Conservation (phyloP, 2,113 vertebrate genomes). For the Damaliscus lunatus region DNA sequence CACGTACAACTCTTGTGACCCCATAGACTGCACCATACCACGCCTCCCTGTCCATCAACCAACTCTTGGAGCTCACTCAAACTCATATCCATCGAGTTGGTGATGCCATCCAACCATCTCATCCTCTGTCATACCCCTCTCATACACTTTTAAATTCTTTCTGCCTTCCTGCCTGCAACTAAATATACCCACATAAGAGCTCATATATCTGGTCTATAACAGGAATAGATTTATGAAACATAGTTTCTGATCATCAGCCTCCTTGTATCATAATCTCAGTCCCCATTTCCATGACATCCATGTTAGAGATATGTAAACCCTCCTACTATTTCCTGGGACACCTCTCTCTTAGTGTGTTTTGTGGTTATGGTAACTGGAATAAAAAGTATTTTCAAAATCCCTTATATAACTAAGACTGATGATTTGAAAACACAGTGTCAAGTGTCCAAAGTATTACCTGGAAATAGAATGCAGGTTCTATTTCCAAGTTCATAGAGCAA, state of each 20-base stretch:
- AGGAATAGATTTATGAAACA: not conserved
- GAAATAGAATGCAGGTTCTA: not conserved
- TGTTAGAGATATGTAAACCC: not conserved
- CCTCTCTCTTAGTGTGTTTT: not conserved
- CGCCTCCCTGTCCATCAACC: not conserved
- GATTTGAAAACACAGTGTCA: not conserved
- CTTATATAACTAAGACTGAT: not conserved
- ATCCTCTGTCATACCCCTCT: not conserved
- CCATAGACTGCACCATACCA: not conserved
- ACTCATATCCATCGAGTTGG: not conserved
- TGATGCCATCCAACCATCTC: not conserved
- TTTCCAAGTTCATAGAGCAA: not conserved
- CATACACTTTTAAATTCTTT: not conserved
- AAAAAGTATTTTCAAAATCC: not conserved
- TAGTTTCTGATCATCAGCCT: not conserved
- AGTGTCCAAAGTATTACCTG: not conserved
- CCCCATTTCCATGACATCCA: not conserved
- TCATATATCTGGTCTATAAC: not conserved
- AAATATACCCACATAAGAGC: not conserved
- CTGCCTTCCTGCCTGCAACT: not conserved
- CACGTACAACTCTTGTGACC: rapidly evolving
- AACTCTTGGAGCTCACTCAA: not conserved
- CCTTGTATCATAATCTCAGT: not conserved
- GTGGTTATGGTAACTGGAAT: not conserved
- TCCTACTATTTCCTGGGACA: not conserved